Percentiles rank a stretch among this genome's conserved stretches.
These are phyloP conservation scores for Squalus acanthias DNA, from an alignment of 2,797 vertebrate genomes.

Conservation along the genomic window DNA sequence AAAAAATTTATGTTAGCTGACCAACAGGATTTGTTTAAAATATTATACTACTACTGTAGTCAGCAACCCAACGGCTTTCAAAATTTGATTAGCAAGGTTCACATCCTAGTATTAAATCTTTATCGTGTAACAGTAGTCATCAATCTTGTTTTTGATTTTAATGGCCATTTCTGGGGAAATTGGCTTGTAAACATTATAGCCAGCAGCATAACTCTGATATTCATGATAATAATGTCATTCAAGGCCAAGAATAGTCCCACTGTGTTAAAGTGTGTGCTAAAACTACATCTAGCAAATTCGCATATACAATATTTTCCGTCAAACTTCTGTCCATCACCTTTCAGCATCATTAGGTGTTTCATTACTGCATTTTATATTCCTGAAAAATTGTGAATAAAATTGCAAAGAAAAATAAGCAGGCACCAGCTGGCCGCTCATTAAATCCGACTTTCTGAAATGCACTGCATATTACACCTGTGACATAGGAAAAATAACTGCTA, in stretches of 20 bases:
- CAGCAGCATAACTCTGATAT: not conserved
- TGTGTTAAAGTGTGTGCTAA: not conserved
- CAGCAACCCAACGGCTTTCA: not conserved
- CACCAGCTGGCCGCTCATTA: not conserved
- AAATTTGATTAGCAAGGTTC: not conserved
- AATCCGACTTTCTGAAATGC: not conserved
- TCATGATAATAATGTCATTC: not conserved
- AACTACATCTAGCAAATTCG: not conserved
- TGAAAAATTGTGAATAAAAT: not conserved
- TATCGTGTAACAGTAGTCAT: not conserved
- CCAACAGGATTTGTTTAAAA: not conserved
- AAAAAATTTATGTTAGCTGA: not conserved
- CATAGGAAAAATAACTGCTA: not conserved
- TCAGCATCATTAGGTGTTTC: not conserved
- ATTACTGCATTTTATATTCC: not conserved
- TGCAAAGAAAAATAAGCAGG: not conserved
- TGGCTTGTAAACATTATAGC: not conserved
- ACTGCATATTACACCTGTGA: not conserved
- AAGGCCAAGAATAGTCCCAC: not conserved
- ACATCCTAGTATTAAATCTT: not conserved
- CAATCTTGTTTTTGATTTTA: not conserved
- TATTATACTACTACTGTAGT: not conserved
- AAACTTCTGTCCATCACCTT: not conserved
- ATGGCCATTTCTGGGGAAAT: not conserved
- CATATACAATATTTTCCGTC: not conserved